phyloP scores from a whole-genome alignment of 2,888 invertebrate species.

The Acanthoscelides obtectus region DNA sequence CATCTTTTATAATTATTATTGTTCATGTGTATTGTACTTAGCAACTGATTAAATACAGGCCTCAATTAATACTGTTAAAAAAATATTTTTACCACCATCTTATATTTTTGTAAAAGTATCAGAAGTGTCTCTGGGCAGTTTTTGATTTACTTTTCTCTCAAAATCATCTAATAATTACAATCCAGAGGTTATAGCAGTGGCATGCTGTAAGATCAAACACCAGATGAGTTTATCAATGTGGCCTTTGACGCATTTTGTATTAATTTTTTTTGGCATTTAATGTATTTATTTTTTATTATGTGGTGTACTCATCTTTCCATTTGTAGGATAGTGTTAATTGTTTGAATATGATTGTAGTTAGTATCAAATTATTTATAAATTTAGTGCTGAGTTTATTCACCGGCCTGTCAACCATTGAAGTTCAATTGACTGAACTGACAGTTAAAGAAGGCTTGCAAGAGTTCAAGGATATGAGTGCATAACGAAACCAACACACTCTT shows the following conservation, averaged over 20 bases:
- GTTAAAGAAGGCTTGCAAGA: no score
- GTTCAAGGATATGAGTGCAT: no score
- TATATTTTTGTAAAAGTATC: no score
- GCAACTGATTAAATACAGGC: no score
- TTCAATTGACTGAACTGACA: neutral
- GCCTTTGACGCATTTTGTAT: neutral
- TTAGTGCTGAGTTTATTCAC: neutral
- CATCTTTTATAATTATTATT: neutral
- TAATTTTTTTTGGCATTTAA: neutral
- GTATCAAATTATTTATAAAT: neutral
- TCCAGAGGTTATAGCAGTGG: neutral
- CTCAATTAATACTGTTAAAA: no score
- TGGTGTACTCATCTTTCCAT: neutral
- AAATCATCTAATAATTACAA: no score
- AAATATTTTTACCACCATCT: no score
- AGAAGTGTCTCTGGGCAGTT: no score
- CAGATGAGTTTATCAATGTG: neutral
- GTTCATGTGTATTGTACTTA: no score
- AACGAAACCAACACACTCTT: no score
- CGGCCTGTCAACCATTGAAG: neutral
- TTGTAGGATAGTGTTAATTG: neutral
- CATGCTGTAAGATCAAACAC: neutral
- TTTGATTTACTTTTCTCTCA: no score
- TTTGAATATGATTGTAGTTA: neutral
- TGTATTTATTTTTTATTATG: neutral